Conservation (phyloP, 1,140 invertebrate species). For the Dendroctonus valens region DNA sequence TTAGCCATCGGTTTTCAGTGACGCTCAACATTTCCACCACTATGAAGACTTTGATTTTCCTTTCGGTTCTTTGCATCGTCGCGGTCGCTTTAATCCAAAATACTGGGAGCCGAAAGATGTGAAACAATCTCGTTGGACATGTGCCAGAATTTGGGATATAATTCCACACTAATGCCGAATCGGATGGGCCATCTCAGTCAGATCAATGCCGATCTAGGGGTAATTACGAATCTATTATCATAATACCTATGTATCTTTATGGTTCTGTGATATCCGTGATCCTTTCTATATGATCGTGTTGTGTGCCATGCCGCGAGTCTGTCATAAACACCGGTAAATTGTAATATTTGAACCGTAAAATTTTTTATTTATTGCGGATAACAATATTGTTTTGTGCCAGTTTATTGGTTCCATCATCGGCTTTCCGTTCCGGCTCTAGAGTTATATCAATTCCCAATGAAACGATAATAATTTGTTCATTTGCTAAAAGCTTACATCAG, state of each 20-base stretch:
- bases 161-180: conserved; percentile 86
- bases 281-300: conserved; percentile 29
- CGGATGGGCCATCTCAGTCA: conserved; percentile 75
- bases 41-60: background rate
- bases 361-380: conserved; percentile 22
- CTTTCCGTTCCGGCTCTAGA: background rate
- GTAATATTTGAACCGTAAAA: conserved; percentile 21
- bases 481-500: too few relatives aligned
- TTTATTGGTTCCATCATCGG: conserved; percentile 1
- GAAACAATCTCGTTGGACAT: conserved; percentile 77
- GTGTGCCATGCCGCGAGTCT: conserved; percentile 3
- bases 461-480: background rate
- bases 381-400: conserved; percentile 1
- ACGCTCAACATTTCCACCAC: too few relatives aligned
- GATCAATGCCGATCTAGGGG: conserved; percentile 46
- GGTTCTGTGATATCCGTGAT: conserved; percentile 32
- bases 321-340: conserved; percentile 20
- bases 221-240: conserved; percentile 36
- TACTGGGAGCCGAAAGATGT: conserved; percentile 57
- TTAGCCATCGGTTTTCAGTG: too few relatives aligned
- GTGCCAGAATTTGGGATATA: conserved; percentile 82
- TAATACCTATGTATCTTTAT: conserved; percentile 33
- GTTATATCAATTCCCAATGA: background rate
- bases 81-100: background rate
- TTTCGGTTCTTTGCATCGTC: conserved; percentile 9